Conservation (phyloP, 2,888 invertebrate species). For the Polyommatus iphigenia region DNA sequence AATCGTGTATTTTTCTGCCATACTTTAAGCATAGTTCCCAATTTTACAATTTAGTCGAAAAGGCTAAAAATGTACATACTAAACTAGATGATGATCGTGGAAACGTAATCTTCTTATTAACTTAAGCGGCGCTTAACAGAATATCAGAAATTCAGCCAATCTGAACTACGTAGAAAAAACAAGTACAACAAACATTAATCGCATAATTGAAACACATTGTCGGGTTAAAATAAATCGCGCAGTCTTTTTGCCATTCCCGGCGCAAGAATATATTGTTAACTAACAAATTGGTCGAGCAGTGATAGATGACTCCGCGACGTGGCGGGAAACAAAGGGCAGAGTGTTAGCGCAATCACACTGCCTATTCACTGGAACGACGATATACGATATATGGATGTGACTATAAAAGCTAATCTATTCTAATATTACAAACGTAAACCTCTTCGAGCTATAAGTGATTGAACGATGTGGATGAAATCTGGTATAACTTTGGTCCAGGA, state of each 20-base stretch:
- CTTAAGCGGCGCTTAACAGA: neutral
- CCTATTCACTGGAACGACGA: constrained; percentile 64
- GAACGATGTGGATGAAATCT: no score
- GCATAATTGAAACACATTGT: constrained; percentile 31
- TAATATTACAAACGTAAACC: no score
- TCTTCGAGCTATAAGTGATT: no score
- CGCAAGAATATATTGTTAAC: constrained; percentile 58
- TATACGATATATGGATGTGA: constrained; percentile 46
- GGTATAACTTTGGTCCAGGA: no score
- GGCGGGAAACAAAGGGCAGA: constrained; percentile 70
- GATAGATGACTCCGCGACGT: constrained; percentile 68
- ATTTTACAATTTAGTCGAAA: neutral
- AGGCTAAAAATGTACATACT: no score
- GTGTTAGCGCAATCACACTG: constrained; percentile 71
- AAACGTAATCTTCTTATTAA: neutral
- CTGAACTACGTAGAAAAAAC: neutral
- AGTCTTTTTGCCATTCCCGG: constrained; percentile 47
- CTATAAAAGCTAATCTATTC: neutral
- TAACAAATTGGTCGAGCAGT: constrained; percentile 70
- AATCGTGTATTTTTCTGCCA: neutral
- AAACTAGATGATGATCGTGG: no score
- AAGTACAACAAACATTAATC: neutral
- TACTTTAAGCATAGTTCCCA: neutral
- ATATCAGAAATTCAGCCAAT: neutral
- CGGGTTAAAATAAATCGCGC: constrained; percentile 42